Conservation (phyloP, 2,888 invertebrate genomes). For the Megalurothrips usitatus region DNA sequence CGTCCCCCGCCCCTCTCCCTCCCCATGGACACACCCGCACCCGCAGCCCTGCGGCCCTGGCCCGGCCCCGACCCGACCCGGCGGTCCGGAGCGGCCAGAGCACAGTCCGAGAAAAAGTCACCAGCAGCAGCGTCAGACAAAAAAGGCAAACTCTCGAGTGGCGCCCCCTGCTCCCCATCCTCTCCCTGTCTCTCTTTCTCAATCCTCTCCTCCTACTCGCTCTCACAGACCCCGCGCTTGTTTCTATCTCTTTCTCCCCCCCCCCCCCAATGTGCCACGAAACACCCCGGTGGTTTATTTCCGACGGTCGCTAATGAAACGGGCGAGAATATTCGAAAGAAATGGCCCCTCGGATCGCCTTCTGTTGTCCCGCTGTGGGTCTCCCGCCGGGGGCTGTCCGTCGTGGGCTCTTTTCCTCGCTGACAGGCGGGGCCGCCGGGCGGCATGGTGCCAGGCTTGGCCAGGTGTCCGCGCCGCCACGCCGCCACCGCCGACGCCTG, state of each 20-base stretch:
- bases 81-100: neutral
- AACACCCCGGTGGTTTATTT: neutral
- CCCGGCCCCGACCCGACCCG: neutral
- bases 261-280: neutral
- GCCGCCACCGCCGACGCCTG: no score
- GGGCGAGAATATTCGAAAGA: neutral
- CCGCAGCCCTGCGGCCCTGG: neutral
- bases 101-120: neutral
- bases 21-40: neutral
- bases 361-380: no score
- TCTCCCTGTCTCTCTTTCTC: no score
- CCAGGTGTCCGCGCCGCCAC: no score
- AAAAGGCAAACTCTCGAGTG: constrained; percentile 4
- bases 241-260: no score
- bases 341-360: neutral
- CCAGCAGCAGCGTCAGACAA: neutral
- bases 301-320: constrained; percentile 5
- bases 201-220: no score
- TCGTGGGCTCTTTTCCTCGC: no score
- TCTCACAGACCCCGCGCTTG: no score
- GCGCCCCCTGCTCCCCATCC: no score
- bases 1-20: neutral
- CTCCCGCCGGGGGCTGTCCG: no score
- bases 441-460: no score
- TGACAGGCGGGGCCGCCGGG: no score